Base-by-base conservation (phyloP, 2,797 vertebrate genomes). In the Anguilla megastoma region DNA sequence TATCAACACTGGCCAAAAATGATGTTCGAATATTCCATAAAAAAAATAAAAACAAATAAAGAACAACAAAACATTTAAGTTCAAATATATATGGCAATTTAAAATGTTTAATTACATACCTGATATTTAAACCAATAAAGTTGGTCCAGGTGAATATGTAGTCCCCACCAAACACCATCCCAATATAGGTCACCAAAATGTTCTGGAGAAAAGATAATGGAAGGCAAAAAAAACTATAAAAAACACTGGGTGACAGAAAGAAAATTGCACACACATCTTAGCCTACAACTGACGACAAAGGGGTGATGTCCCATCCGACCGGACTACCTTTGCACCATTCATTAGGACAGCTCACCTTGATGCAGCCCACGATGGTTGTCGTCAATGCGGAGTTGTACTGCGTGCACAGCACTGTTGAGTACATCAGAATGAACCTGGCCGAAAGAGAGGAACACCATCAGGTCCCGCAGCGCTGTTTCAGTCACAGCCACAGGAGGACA, bases 81-180 rank as follows among this genome's bases (percentile, higher is more conserved):
- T 45, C 41, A 45, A 45, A 45, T 45, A 45, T 45, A 45, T 45
- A 45, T 45, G 0, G 3, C 41, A 45, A 45, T 45, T 45, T 45
- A 45, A 45, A 45, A 33, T 79, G 33, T 41, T 33, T 14, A 79
- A 36, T 50, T 50, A 21, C 89, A 88, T 89, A 99, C 99, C 99
- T 99, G 95, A 99, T 98, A 94, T 99, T 99, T 89, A 99, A 94
- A 86, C 98, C 99, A 76, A 98, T 90, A 91, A 99, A 99, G 93
- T 99, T 99, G 9, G 96, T 98, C 98, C 98, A 99, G 0, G 96
- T 96, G 95, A 99, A 99, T 94, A 99, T 97, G 95, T 99, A 99
- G 94, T 99, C 99, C 88, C 98, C 98, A 89, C 99, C 98, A 90
- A 99, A 97, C 93, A 98, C 95, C 98, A 99, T 99, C 87, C 98